Evolutionary conservation across 2,888 invertebrate genomes (phyloP).

Genomic region (Synergus laeviventris): DNA sequence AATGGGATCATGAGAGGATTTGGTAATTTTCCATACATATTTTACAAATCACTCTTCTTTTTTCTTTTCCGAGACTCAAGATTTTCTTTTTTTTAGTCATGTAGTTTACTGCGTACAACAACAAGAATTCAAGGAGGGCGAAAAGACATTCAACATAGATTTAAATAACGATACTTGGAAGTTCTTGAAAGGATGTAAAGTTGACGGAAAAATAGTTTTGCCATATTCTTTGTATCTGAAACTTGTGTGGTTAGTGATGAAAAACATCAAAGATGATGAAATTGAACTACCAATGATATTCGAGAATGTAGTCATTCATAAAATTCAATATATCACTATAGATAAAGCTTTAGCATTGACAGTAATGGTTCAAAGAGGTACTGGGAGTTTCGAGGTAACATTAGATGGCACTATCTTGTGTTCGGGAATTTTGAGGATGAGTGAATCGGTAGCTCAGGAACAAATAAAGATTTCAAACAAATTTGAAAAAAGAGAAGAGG

Average conservation of each 20-base stretch:
- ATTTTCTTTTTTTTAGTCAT: slow-evolving; percentile 67
- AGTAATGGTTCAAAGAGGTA: slow-evolving; percentile 66
- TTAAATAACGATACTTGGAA: slow-evolving; percentile 69
- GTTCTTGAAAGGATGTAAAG: slow-evolving; percentile 77
- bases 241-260: slow-evolving; percentile 77
- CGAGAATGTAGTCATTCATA: slow-evolving; percentile 77
- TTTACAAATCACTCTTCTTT: neutral
- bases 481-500: neutral
- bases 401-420: slow-evolving; percentile 83
- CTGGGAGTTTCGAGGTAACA: slow-evolving; percentile 78
- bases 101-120: slow-evolving; percentile 70
- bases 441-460: slow-evolving; percentile 74
- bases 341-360: slow-evolving; percentile 71
- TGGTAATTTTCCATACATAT: slow-evolving; percentile 46
- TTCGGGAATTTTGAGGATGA: slow-evolving; percentile 82
- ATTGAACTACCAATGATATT: slow-evolving; percentile 69
- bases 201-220: slow-evolving; percentile 80
- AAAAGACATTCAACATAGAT: slow-evolving; percentile 62
- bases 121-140: slow-evolving; percentile 52
- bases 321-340: slow-evolving; percentile 75
- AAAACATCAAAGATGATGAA: slow-evolving; percentile 73
- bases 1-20: slow-evolving; percentile 57
- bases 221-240: slow-evolving; percentile 80
- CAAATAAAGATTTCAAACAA: neutral
- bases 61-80: too few species aligned